A percentile compares a stretch with the other conserved stretches of the same genome.
Evolutionary conservation across 1,140 invertebrate genomes (phyloP).

Genomic region (Calliphora vicina): DNA sequence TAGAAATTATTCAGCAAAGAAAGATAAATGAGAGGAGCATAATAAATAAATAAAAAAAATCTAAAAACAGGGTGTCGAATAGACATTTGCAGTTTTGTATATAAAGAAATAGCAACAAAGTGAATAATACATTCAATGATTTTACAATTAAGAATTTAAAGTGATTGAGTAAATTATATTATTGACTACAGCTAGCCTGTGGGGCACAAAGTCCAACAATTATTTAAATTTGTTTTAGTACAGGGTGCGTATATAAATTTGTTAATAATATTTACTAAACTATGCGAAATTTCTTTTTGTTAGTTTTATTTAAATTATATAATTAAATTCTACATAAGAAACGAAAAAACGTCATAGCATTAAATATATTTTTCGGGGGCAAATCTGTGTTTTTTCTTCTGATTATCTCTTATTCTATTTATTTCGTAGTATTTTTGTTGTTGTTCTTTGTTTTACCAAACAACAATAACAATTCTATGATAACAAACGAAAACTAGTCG

Average conservation of each 20-base stretch:
- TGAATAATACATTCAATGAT: not conserved
- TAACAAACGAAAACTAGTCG: not conserved
- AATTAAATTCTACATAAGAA: not conserved
- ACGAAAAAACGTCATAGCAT: not conserved
- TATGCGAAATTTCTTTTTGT: not conserved
- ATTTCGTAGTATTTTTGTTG: not conserved
- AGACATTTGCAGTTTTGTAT: not conserved
- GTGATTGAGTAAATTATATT: not conserved
- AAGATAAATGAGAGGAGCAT: not conserved
- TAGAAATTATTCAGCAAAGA: not conserved
- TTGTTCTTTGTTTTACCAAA: not conserved
- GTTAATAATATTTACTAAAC: not conserved
- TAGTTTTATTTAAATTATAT: not conserved
- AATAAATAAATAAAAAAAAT: not conserved
- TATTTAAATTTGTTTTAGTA: not conserved
- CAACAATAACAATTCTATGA: not conserved
- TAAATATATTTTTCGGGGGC: not conserved
- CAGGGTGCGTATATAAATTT: not conserved
- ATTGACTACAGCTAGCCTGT: not conserved
- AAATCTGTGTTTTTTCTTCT: not conserved
- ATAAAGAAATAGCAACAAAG: not conserved
- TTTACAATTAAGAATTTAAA: not conserved
- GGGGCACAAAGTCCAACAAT: not conserved
- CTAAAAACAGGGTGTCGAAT: not conserved
- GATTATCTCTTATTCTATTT: not conserved